Percentiles rank a stretch among this genome's conserved stretches.
Conservation (phyloP, 2,888 invertebrate species). For the Melanchra persicariae region DNA sequence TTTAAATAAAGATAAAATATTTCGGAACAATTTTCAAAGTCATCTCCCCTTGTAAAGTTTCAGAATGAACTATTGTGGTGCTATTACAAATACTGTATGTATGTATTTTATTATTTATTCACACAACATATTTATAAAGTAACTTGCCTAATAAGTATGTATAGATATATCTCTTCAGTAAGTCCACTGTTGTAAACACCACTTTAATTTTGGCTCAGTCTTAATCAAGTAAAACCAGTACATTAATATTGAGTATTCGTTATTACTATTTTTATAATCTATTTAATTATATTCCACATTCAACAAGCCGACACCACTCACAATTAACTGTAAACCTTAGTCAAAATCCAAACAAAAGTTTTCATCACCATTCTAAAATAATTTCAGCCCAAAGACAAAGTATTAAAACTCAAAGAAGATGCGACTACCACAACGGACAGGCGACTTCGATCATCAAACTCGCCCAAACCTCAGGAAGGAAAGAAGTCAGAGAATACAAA, state of each 20-base stretch:
- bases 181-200: neutral
- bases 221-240: too few relatives aligned
- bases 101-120: neutral
- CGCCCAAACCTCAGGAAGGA: constrained; percentile 76
- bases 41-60: neutral
- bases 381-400: constrained; percentile 84
- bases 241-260: neutral
- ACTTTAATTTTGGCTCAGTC: neutral
- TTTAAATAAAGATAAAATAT: neutral
- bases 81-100: neutral
- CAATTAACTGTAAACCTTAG: neutral
- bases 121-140: too few relatives aligned
- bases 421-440: constrained; percentile 74
- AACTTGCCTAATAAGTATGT: neutral
- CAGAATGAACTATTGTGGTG: neutral
- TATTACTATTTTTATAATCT: neutral
- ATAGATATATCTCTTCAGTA: neutral
- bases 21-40: neutral
- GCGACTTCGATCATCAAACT: constrained; percentile 82
- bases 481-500: constrained; percentile 48
- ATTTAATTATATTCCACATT: constrained; percentile 2
- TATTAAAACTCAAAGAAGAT: constrained; percentile 83
- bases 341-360: neutral
- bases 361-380: constrained; percentile 2
- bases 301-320: neutral